Evolutionary conservation across 1,140 invertebrate species (phyloP), one percentile per base, ranked within the genome.

Genomic region (Thaumatotibia leucotreta): DNA sequence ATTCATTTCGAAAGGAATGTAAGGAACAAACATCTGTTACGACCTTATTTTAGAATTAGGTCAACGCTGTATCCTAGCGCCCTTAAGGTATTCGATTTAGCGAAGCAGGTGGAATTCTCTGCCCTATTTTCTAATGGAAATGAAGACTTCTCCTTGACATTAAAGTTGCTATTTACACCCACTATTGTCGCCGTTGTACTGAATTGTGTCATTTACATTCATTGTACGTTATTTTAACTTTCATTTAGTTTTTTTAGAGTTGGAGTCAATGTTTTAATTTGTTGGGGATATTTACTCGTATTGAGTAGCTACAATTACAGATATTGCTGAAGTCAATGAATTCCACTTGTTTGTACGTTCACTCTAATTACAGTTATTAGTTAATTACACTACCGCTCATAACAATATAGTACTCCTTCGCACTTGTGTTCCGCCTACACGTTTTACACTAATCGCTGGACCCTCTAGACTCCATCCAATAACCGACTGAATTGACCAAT

Each of bases 401-500:
- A 45, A 35, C 11, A 39, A 33, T n/a, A 33, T 33, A 33, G 10
- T n/a, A n/a, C 32, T 2, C 11, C 32, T 33, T 14, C 5, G 35
- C 35, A 14, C 14, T 14, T n/a, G 14, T 5, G n/a, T 14, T 4
- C 35, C 14, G 39, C 39, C 17, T 45, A 45, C 39, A n/a, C 39
- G n/a, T 45, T 45, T n/a, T 45, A 45, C 39, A 45, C 39, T 45
- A 45, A 45, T 45, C 39, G 39, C 39, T 45, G 20, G 20, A 20
- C 39, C 39, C 39, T 45, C 17, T 20, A 45, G 39, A 17, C 14
- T 20, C 35, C 39, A 58, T 58, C 52, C 52, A 58, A 58, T 58
- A 58, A 58, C 52, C 52, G 23, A 58, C 14, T 27, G 52, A 27
- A 58, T 58, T 27, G 52, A 27, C 52, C n/a, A 58, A 58, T 58